These are phyloP conservation scores for Temnothorax unifasciatus DNA, from an alignment of 2,888 invertebrate species.

Conservation along the genomic window DNA sequence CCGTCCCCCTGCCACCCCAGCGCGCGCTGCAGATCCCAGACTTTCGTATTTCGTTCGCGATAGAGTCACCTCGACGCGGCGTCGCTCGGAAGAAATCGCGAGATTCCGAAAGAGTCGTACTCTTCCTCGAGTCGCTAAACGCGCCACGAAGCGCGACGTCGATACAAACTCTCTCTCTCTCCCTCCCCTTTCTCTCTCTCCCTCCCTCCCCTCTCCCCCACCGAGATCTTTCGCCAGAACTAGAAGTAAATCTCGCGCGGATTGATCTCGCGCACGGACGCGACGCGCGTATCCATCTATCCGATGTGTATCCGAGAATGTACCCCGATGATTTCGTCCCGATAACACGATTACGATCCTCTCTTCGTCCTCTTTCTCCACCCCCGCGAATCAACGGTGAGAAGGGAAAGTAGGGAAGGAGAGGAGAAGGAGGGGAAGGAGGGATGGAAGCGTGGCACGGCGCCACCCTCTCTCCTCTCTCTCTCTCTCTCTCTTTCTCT, in stretches of 20 bases:
- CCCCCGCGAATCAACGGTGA: conserved; percentile 67
- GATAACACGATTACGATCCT: conserved; percentile 83
- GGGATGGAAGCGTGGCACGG: conserved; percentile 56
- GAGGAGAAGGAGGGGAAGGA: conserved; percentile 23
- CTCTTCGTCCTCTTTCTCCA: conserved; percentile 72
- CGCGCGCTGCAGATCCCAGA: neutral
- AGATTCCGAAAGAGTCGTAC: neutral
- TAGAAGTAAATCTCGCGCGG: conserved; percentile 10
- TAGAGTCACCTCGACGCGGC: neutral
- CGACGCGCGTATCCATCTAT: conserved; percentile 59
- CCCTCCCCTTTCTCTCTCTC: too few relatives aligned
- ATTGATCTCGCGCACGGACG: conserved; percentile 26
- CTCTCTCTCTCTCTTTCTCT: conserved; percentile 18
- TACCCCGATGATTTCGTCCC: conserved; percentile 83
- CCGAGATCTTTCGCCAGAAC: neutral
- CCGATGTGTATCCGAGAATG: conserved; percentile 81
- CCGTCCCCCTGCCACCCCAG: neutral
- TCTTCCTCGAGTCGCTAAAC: neutral
- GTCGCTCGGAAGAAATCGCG: neutral
- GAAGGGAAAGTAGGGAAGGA: conserved; percentile 35
- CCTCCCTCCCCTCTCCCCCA: neutral
- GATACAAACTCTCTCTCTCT: neutral
- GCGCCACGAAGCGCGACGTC: neutral
- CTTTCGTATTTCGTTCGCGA: neutral
- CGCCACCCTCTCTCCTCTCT: conserved; percentile 56